phyloP scores from a whole-genome alignment of 2,797 vertebrate genomes.

The Strix occidentalis region DNA sequence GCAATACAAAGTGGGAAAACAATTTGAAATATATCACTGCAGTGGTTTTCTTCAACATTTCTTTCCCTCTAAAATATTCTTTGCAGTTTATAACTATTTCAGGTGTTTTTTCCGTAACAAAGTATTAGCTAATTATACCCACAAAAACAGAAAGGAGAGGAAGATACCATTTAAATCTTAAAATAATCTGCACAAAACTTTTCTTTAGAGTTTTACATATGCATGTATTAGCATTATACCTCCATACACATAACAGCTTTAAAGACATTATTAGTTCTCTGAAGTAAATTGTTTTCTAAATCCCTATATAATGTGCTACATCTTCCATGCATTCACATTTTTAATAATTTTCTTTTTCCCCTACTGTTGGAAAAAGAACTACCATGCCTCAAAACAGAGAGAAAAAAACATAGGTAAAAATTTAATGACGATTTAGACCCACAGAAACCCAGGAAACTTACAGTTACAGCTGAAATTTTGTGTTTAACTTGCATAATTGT shows the following conservation, averaged over 20 bases:
- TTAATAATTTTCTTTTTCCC: not conserved
- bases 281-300: not conserved
- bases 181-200: slow-evolving; percentile 1
- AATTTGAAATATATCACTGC: not conserved
- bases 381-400: not conserved
- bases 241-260: not conserved
- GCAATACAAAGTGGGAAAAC: not conserved
- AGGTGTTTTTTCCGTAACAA: not conserved
- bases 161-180: not conserved
- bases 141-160: not conserved
- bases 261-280: not conserved
- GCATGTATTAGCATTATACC: not conserved
- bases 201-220: not conserved
- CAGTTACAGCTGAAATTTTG: not conserved
- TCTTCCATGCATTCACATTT: not conserved
- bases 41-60: not conserved
- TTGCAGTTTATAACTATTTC: not conserved
- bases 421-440: not conserved
- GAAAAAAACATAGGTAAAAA: not conserved
- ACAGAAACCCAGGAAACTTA: not conserved
- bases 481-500: not conserved
- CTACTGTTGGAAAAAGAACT: not conserved
- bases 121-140: not conserved
- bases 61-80: not conserved
- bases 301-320: not conserved